Percentiles rank a stretch among this genome's conserved stretches.
Evolutionary conservation across 2,113 vertebrate species (phyloP).

Genomic region (Cricetomys ansorgei): DNA sequence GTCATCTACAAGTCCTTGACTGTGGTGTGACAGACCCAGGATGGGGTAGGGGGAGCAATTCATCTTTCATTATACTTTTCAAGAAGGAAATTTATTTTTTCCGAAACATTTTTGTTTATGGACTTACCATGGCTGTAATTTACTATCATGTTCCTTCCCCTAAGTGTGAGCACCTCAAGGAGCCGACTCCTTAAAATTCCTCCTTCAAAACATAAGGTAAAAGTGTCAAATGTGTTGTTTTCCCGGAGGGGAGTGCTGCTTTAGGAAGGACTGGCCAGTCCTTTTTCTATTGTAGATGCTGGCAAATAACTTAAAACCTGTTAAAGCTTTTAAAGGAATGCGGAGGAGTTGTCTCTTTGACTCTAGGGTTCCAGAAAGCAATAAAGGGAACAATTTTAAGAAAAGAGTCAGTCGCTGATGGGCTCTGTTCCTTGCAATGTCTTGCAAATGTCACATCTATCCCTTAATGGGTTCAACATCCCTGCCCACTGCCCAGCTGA

Average conservation of each 20-base stretch:
- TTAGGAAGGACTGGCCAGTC: not conserved
- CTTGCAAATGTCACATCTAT: not conserved
- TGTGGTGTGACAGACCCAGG: conserved; percentile 25
- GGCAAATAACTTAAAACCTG: conserved; percentile 64
- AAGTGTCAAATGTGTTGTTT: conserved; percentile 70
- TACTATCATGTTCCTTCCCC: conserved; percentile 51
- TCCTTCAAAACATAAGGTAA: conserved; percentile 80
- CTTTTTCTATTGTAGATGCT: conserved; percentile 69
- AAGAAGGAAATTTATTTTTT: not conserved
- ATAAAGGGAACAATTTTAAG: conserved; percentile 46
- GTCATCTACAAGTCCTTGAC: conserved; percentile 60
- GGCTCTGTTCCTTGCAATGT: not conserved
- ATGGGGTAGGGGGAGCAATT: not conserved
- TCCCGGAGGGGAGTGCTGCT: conserved; percentile 29
- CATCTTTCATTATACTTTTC: conserved; percentile 65
- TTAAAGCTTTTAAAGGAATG: conserved; percentile 67
- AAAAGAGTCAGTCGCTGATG: conserved; percentile 39
- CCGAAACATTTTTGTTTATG: conserved; percentile 70
- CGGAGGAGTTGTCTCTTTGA: conserved; percentile 42
- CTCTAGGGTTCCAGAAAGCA: conserved; percentile 58
- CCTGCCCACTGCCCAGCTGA: not conserved
- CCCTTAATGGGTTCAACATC: not conserved
- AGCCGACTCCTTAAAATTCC: conserved; percentile 79
- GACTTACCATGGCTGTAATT: conserved; percentile 55
- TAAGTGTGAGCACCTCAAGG: conserved; percentile 33